Evolutionary conservation across 2,797 vertebrate species (phyloP), one percentile per base, ranked within the genome.

Genomic region (Thaleichthys pacificus): DNA sequence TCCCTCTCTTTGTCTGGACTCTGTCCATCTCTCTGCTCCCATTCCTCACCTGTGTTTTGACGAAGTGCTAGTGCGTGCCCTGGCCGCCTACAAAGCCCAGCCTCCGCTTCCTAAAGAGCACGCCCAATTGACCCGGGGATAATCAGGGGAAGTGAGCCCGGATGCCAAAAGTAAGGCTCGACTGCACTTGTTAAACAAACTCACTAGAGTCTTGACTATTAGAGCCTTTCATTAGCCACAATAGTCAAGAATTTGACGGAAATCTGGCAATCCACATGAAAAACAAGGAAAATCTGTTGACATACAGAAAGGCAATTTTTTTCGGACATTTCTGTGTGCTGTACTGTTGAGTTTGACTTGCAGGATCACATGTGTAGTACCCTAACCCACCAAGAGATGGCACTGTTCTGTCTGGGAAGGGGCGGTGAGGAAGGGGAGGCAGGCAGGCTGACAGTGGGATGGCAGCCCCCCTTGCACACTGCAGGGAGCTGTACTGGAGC

Each of bases 331-430:
- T 49, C 14, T 26, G 38, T 65, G 63, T 66, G 5, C 22, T 19
- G 3, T 2, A 19, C 14, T 28, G 42, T 11, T 5, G 47, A 26
- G 35, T 47, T 69, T 69, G 19, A 61, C 22, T 8, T 0, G 3
- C 35, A 58, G 61, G 26, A 80, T 80, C 77, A 74, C 21, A 61
- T 2, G 1, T 89, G 91, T 24, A 88, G 76, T 91, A 76, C 26
- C 61, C 74, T 64, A 82, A 88, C 78, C 83, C 56, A 61, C 83
- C 91, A 93, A 90, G 76, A 93, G 92, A 91, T 91, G 92, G 90
- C 92, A 92, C 84, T 89, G 89, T 89, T 87, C 83, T 79, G 85
- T 91, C 87, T 91, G 82, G 62, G 87, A 90, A 86, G 67, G 66
- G 6, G 77, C 73, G 79, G 82, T 70, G 35, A 49, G 5, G 57